Conservation (phyloP, 2,888 invertebrate genomes). For the Epiblema foenella region DNA sequence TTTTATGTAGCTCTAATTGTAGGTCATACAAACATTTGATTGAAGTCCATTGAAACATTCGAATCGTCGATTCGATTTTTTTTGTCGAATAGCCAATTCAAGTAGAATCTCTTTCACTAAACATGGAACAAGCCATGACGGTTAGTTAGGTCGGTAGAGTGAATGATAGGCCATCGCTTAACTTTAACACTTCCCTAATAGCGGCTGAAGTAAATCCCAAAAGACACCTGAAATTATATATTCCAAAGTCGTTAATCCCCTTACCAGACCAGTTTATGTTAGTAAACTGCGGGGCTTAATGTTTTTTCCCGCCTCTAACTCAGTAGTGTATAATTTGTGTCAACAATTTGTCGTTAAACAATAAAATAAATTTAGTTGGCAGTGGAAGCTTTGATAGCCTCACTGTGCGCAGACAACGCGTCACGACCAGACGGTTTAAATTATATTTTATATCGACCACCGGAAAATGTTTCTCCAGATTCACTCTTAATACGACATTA, state of each 20-base stretch:
- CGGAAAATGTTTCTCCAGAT: conserved; percentile 36
- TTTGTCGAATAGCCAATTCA: not conserved
- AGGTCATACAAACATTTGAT: too few relatives aligned
- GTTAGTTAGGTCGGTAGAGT: not conserved
- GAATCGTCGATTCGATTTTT: not conserved
- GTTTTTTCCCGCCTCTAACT: conserved; percentile 42
- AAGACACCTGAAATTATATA: conserved; percentile 32
- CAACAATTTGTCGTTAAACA: conserved; percentile 46
- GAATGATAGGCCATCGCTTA: conserved; percentile 3
- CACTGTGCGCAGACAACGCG: conserved; percentile 27
- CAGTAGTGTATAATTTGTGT: conserved; percentile 44
- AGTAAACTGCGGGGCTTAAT: conserved; percentile 35
- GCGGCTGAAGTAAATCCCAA: conserved; percentile 4
- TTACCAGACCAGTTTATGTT: conserved; percentile 36
- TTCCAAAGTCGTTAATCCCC: conserved; percentile 37
- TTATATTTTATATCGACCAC: conserved; percentile 43
- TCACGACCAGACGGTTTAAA: conserved; percentile 42
- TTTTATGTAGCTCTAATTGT: too few relatives aligned
- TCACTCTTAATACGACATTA: conserved; percentile 26
- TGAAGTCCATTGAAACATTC: not conserved
- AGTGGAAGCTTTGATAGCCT: conserved; percentile 41
- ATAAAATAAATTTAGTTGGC: conserved; percentile 45
- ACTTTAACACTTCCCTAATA: conserved; percentile 20
- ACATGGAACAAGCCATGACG: not conserved
- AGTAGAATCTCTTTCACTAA: not conserved